Evolutionary conservation across 2,797 vertebrate species (phyloP), one percentile per base, ranked within the genome.

Genomic region (Periophthalmus magnuspinnatus): DNA sequence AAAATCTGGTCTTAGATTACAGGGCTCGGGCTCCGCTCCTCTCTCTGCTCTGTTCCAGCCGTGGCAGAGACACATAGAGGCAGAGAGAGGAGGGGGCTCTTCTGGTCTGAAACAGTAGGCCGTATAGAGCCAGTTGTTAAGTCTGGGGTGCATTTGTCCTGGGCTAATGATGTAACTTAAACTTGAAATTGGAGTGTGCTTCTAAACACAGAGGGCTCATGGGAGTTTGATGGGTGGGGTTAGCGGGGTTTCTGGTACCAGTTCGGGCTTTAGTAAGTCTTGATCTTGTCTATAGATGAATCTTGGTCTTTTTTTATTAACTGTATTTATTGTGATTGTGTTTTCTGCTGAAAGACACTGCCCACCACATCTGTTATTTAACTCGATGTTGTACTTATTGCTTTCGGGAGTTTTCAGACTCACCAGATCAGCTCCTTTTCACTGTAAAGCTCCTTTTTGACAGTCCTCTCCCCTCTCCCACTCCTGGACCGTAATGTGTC

Each of bases 1-100:
- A 98, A 97, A 98, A 97, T 96, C 95, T 95, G 95, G 95, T 98
- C 94, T 99, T 96, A 95, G 95, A 98, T 99, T 98, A 97, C 97
- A 97, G 92, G 93, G 92, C 94, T 94, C 91, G 91, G 93, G 92
- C 86, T 82, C 76, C 38, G 70, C 85, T 85, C 59, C 59, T 61
- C 59, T 33, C 80, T 58, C 79, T 82, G 85, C 71, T 73, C 78
- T 82, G 74, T 78, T 84, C 79, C 81, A 81, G 58, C 78, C 77
- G 82, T 62, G 77, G 65, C 74, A 68, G 77, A 72, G 74, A 76
- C 48, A 74, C 32, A 45, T 63, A 67, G 71, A 65, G 70, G 56
- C 45, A 62, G 55, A 69, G 67, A 60, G 69, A 75, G 72, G 63
- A 77, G 57, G 94, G 94, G 94, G 91, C 95, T 93, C 95, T 83